phyloP scores from a whole-genome alignment of 2,888 invertebrate genomes.

The Mechanitis messenoides region DNA sequence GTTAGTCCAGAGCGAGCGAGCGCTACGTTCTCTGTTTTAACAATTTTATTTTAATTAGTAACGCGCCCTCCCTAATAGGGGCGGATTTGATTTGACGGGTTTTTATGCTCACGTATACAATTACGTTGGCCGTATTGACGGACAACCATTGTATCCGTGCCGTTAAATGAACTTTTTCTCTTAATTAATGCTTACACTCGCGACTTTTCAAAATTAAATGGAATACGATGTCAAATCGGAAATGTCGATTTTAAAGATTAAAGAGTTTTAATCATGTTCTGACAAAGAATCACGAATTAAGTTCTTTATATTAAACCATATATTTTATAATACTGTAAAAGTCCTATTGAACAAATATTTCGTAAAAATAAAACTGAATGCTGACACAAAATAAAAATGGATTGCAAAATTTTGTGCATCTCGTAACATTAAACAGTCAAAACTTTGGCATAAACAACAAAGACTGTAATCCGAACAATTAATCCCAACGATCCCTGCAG shows the following conservation, averaged over 20 bases:
- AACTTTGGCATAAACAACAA: constrained; percentile 65
- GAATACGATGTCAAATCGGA: not conserved
- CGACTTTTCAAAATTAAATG: constrained; percentile 9
- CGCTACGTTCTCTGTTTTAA: constrained; percentile 62
- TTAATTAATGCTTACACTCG: constrained; percentile 23
- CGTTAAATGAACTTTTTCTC: constrained; percentile 26
- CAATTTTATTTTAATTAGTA: constrained; percentile 76
- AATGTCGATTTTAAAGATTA: not conserved
- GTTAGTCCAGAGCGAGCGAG: constrained; percentile 61
- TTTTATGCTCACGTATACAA: constrained; percentile 38
- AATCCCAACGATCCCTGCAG: constrained; percentile 68
- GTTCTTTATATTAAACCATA: not conserved
- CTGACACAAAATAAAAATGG: not conserved
- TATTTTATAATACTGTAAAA: no score
- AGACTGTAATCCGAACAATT: constrained; percentile 70
- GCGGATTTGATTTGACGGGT: constrained; percentile 56
- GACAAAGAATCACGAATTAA: not conserved
- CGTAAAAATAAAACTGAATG: no score
- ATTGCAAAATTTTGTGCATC: constrained; percentile 39
- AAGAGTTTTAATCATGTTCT: not conserved
- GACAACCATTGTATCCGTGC: constrained; percentile 27
- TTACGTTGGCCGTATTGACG: constrained; percentile 30
- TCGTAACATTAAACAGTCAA: constrained; percentile 56
- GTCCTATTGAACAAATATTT: not conserved
- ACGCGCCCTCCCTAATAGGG: constrained; percentile 60